These are phyloP conservation scores for Neoaliturus tenellus DNA, from an alignment of 2,888 invertebrate species.

Conservation along the genomic window DNA sequence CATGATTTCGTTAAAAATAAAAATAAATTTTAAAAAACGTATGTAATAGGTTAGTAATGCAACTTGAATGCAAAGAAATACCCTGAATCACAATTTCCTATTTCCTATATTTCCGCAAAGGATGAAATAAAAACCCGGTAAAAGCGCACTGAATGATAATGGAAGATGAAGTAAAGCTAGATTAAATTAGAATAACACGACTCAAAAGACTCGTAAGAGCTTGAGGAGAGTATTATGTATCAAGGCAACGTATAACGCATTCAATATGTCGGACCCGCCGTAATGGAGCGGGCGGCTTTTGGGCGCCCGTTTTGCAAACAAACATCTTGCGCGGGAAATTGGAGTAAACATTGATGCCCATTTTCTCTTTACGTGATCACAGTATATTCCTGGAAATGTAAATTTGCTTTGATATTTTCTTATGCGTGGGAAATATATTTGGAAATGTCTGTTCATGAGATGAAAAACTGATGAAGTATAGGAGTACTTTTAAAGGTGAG, in stretches of 20 bases:
- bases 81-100: too few relatives aligned
- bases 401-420: too few relatives aligned
- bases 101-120: too few relatives aligned
- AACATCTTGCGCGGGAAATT: constrained; percentile 25
- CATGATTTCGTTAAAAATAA: too few relatives aligned
- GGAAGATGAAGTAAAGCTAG: constrained; percentile 27
- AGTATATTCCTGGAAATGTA: background rate
- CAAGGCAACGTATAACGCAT: constrained; percentile 28
- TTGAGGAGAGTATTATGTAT: constrained; percentile 16
- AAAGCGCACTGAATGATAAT: background rate
- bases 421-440: too few relatives aligned
- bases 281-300: background rate
- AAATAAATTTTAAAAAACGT: too few relatives aligned
- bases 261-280: constrained; percentile 35
- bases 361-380: background rate
- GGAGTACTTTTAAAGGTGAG: too few relatives aligned
- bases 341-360: constrained; percentile 24
- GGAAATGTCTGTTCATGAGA: too few relatives aligned
- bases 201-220: constrained; percentile 30
- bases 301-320: constrained; percentile 17
- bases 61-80: too few relatives aligned
- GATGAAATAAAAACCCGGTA: background rate
- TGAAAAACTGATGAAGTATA: too few relatives aligned
- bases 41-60: too few relatives aligned
- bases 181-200: constrained; percentile 26